These are phyloP conservation scores for Rhopilema esculentum DNA, from an alignment of 30 jellyfish, hydroid and myxozoan species.

Conservation along the genomic window DNA sequence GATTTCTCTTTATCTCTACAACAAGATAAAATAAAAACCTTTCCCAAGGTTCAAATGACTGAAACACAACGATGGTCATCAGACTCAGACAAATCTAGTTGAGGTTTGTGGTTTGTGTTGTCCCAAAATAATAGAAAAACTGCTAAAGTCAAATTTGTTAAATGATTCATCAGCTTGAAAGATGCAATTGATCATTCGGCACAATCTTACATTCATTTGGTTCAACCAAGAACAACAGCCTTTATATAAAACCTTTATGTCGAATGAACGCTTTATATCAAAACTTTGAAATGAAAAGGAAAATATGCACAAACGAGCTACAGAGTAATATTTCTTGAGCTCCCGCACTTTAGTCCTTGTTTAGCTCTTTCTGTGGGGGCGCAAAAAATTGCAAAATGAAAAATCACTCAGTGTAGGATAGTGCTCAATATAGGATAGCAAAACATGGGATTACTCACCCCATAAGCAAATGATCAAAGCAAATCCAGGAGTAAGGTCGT, in stretches of 20 bases:
- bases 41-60: background rate
- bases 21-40: too few species aligned
- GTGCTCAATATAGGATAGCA: background rate
- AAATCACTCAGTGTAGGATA: background rate
- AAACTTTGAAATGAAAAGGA: too few species aligned
- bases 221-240: too few species aligned
- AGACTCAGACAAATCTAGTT: background rate
- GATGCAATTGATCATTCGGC: too few species aligned
- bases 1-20: background rate
- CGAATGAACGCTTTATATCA: too few species aligned
- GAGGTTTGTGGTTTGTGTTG: background rate
- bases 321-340: too few species aligned
- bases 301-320: too few species aligned
- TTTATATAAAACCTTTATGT: too few species aligned
- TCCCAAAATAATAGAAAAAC: background rate
- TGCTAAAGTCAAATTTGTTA: background rate
- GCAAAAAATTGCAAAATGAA: background rate
- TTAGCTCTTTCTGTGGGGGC: too few species aligned
- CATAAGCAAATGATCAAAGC: slow-evolving; percentile 90
- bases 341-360: too few species aligned
- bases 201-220: too few species aligned
- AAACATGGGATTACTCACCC: slow-evolving; percentile 69
- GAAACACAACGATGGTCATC: background rate
- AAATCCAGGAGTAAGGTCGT: slow-evolving; percentile 89
- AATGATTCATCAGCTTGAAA: too few species aligned